A percentile compares a stretch with the other conserved stretches of the same genome.
phyloP scores from a whole-genome alignment of 2,113 vertebrate genomes.

The Archilochus colubris region DNA sequence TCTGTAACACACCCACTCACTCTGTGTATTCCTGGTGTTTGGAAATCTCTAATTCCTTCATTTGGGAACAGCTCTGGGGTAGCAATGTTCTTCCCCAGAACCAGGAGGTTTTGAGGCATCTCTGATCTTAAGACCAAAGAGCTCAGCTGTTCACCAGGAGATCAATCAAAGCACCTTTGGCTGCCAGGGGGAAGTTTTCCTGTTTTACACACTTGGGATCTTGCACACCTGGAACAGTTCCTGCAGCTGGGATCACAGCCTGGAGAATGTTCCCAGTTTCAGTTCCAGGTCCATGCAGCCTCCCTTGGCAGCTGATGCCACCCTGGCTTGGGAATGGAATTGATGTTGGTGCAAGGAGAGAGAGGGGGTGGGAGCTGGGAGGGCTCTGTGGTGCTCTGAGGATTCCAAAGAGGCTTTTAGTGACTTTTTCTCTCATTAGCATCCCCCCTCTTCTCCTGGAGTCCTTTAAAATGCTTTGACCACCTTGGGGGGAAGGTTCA shows the following conservation, averaged over 20 bases:
- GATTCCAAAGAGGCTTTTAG: neutral
- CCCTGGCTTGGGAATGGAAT: neutral
- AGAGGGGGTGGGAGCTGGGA: neutral
- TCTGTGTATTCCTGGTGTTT: neutral
- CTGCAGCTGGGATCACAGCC: neutral
- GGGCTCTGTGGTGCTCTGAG: neutral
- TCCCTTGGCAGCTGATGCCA: neutral
- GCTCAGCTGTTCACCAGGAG: neutral
- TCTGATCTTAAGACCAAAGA: neutral
- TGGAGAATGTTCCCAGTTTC: neutral
- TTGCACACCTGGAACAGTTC: neutral
- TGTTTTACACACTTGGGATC: neutral
- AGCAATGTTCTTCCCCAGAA: neutral
- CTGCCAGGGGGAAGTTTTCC: neutral
- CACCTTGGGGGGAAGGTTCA: neutral
- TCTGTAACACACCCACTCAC: neutral
- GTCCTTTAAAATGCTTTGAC: neutral
- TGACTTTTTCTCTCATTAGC: neutral
- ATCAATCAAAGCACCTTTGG: neutral
- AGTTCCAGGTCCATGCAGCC: neutral
- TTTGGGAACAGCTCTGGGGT: neutral
- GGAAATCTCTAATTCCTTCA: neutral
- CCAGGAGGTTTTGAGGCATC: neutral
- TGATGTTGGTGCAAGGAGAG: neutral
- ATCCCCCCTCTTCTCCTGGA: neutral